These are phyloP conservation scores for Cepphus grylle DNA, from an alignment of 2,113 vertebrate species.

Conservation along the genomic window DNA sequence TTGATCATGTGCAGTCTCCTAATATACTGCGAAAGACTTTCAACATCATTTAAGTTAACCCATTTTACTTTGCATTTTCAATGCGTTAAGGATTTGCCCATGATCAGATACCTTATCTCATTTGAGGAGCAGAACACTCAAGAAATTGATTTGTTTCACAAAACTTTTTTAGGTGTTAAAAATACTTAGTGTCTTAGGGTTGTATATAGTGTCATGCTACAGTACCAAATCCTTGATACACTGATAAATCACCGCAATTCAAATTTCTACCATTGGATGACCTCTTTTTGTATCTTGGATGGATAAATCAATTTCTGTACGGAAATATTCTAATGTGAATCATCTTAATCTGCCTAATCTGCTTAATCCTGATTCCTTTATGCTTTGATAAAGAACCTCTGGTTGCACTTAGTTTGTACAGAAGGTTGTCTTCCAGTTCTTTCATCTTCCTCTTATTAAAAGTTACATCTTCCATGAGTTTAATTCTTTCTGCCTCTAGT, in stretches of 20 bases:
- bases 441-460: slow-evolving; percentile 81
- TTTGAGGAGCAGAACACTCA: background rate
- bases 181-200: background rate
- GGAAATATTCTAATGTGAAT: background rate
- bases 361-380: background rate
- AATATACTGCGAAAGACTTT: background rate
- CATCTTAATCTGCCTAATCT: background rate
- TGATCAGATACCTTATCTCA: background rate
- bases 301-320: background rate
- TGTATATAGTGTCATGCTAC: background rate
- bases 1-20: background rate
- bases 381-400: slow-evolving; percentile 66
- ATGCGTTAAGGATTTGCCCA: background rate
- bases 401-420: slow-evolving; percentile 77
- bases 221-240: background rate
- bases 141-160: background rate
- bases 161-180: background rate
- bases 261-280: background rate
- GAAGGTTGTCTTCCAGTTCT: slow-evolving; percentile 79
- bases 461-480: slow-evolving; percentile 78
- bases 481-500: slow-evolving; percentile 74
- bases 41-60: background rate
- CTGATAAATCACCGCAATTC: background rate
- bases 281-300: background rate
- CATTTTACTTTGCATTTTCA: background rate